Conservation (phyloP, 2,797 vertebrate genomes). For the Garrulus glandarius region DNA sequence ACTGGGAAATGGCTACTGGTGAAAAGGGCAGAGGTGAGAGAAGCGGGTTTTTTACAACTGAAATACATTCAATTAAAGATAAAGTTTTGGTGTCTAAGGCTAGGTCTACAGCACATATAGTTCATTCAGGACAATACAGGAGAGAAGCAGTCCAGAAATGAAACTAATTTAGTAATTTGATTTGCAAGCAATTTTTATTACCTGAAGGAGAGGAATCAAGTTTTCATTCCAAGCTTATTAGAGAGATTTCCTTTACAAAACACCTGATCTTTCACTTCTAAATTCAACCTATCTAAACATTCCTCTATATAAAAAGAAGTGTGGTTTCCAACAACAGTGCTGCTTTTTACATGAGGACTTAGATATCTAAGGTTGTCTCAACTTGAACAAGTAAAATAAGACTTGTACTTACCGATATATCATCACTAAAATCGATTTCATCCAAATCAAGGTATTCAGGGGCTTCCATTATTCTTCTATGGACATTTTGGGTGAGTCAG, state of each 20-base stretch:
- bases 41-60: background rate
- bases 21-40: background rate
- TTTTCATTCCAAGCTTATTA: background rate
- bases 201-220: background rate
- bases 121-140: background rate
- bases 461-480: slow-evolving; percentile 92
- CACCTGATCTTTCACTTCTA: background rate
- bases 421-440: slow-evolving; percentile 98
- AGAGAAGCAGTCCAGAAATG: background rate
- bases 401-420: slow-evolving; percentile 87
- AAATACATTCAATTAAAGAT: background rate
- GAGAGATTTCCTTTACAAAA: background rate
- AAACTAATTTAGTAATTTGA: background rate
- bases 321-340: background rate
- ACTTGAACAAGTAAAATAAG: background rate
- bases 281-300: background rate
- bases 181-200: background rate
- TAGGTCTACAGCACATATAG: background rate
- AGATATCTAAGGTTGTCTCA: background rate
- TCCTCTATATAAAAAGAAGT: background rate
- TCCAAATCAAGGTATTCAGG: slow-evolving; percentile 99
- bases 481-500: slow-evolving; percentile 73
- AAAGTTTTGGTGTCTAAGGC: background rate
- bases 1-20: background rate
- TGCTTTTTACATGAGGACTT: background rate